Evolutionary conservation across 2,888 invertebrate species (phyloP).

Genomic region (Marronus borbonicus): DNA sequence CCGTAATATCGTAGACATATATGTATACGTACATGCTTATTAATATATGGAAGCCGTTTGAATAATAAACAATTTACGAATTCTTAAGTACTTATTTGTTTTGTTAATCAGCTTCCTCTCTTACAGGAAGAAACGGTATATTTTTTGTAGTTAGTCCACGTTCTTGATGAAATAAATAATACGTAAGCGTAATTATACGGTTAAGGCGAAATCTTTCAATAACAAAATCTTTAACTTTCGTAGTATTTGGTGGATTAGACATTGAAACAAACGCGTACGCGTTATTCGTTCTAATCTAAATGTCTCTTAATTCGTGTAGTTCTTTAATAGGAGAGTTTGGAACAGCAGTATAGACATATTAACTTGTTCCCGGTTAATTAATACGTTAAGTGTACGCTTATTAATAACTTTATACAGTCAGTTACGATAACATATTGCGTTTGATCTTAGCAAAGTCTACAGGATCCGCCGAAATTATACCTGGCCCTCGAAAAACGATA

Average conservation of each 20-base stretch:
- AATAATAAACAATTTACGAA: neutral
- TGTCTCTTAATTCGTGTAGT: neutral
- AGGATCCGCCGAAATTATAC: neutral
- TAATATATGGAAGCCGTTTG: neutral
- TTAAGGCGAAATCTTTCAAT: too few relatives aligned
- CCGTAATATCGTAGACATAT: neutral
- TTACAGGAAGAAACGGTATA: conserved; percentile 6
- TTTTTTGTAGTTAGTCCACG: neutral
- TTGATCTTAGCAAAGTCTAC: too few relatives aligned
- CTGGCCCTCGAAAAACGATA: conserved; percentile 12
- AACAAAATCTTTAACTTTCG: neutral
- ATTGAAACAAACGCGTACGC: conserved; percentile 7
- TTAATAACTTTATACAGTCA: too few relatives aligned
- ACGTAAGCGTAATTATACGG: neutral
- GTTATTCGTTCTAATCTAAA: neutral
- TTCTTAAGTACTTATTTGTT: conserved; percentile 21
- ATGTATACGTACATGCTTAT: neutral
- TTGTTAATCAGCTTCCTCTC: conserved; percentile 29
- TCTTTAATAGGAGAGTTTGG: neutral
- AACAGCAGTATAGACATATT: too few relatives aligned
- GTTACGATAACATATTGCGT: too few relatives aligned
- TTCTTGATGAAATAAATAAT: neutral
- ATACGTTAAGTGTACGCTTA: too few relatives aligned
- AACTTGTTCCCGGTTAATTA: too few relatives aligned
- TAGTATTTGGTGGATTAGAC: neutral